Evolutionary conservation across 2,113 vertebrate genomes (phyloP), one percentile per base, ranked within the genome.

Genomic region (Grammomys dolichurus): DNA sequence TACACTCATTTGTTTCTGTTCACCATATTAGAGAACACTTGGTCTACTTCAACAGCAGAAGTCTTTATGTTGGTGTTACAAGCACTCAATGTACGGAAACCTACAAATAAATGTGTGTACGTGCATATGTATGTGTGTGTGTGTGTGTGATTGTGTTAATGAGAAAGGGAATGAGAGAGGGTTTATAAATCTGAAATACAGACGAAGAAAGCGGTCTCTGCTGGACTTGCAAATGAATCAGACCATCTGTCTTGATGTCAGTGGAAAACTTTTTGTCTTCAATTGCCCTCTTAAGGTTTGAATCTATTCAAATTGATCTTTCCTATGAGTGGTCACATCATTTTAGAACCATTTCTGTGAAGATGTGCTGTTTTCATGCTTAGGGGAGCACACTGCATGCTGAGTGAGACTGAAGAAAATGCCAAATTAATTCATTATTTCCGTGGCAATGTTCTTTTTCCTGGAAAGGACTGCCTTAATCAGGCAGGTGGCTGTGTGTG

Each of bases 381-480:
- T 76, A 89, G 78, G 96, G 87, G 95, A 89, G 80, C 93, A 93
- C 84, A 75, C 75, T 69, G 36, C 63, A 1, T 95, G 90, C 94
- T 96, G 95, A 94, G 51, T 84, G 95, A 97, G 98, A 96, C 95
- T 0, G 69, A 76, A 97, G 89, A 69, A 97, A 96, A 97, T 95
- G 93, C 92, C 95, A 90, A 31, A 90, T 65, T 94, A 93, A 97
- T 93, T 95, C 96, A 76, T 98, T 97, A 96, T 96, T 98, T 97
- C 93, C 20, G 17, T 48, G 40, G 90, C 86, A 88, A 75, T 87
- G 94, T 97, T 95, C 96, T 96, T 96, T 95, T 90, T 97, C 90
- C 84, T 80, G 65, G 92, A 93, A 97, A 98, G 77, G 89, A 63
- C 91, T 16, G 75, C 75, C 97, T 96, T 95, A 96, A 70, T 97